phyloP scores from a whole-genome alignment of 2,888 invertebrate genomes.

The Exephanes ischioxanthus region DNA sequence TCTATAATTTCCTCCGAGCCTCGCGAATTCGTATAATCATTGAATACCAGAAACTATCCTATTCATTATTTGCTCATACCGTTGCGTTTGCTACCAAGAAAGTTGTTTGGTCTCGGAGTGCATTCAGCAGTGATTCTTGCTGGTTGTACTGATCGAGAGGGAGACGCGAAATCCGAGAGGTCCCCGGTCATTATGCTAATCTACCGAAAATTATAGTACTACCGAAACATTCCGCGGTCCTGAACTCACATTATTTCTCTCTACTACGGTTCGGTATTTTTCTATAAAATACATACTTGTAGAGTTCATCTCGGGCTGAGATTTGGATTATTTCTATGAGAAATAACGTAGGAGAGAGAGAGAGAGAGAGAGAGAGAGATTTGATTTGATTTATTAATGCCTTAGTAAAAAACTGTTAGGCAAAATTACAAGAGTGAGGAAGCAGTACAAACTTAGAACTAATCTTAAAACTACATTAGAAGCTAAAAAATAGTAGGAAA shows the following conservation, averaged over 20 bases:
- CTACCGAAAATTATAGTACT: conserved; percentile 82
- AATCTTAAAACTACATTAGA: too few species aligned
- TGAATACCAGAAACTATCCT: conserved; percentile 84
- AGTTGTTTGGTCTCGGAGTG: conserved; percentile 54
- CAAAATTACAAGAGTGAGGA: too few species aligned
- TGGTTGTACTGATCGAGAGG: conserved; percentile 40
- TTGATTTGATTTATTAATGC: too few species aligned
- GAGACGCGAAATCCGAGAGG: conserved; percentile 79
- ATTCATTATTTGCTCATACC: conserved; percentile 83
- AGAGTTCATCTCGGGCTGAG: neutral
- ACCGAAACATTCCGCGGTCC: conserved; percentile 66
- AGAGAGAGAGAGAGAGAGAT: too few species aligned
- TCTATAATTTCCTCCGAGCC: conserved; percentile 82
- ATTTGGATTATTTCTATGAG: neutral
- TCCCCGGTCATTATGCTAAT: conserved; percentile 85
- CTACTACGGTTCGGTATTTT: conserved; percentile 8
- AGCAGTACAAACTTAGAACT: too few species aligned
- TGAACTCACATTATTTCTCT: conserved; percentile 55
- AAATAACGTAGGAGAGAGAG: too few species aligned
- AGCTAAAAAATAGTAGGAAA: too few species aligned
- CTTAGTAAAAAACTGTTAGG: too few species aligned
- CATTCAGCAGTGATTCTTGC: conserved; percentile 28
- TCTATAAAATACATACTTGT: conserved; percentile 37
- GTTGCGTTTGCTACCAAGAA: conserved; percentile 83
- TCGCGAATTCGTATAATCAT: conserved; percentile 84